Evolutionary conservation across 2,113 vertebrate genomes (phyloP).

Genomic region (Triplophysa dalaica): DNA sequence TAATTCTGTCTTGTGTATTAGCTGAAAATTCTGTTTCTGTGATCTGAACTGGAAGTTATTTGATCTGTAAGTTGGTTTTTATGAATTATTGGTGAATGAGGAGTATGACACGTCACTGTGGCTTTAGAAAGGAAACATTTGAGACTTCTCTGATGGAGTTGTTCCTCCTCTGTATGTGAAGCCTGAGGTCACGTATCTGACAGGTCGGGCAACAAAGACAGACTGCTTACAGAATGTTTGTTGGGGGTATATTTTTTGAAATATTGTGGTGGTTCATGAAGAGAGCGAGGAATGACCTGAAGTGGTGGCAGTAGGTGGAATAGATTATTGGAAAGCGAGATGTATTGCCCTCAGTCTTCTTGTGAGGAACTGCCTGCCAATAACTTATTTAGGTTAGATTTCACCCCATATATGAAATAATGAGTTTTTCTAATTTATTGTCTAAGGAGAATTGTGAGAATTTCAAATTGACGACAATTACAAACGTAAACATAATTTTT

Average conservation of each 20-base stretch:
- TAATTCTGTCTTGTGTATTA: background rate
- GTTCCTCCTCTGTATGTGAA: background rate
- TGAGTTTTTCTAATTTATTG: too few relatives aligned
- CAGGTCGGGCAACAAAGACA: conserved; percentile 24
- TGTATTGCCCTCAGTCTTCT: too few relatives aligned
- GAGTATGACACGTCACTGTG: background rate
- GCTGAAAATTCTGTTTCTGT: too few relatives aligned
- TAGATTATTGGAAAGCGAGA: background rate
- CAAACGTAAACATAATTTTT: too few relatives aligned
- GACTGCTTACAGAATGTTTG: background rate
- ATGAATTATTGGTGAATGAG: conserved; percentile 45
- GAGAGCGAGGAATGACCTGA: conserved; percentile 4
- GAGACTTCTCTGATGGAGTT: background rate
- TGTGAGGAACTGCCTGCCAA: too few relatives aligned
- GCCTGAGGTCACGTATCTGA: conserved; percentile 21
- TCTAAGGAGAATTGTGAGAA: too few relatives aligned
- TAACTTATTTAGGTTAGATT: too few relatives aligned
- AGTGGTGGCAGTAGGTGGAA: background rate
- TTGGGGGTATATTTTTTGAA: conserved; percentile 58
- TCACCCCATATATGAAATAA: too few relatives aligned
- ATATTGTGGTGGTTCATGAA: conserved; percentile 15
- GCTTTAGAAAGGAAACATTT: background rate
- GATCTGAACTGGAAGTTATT: too few relatives aligned
- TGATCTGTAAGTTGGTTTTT: background rate
- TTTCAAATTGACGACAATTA: too few relatives aligned